Base-by-base conservation (phyloP, 2,888 invertebrate genomes). In the Chromoteleia sp. region DNA sequence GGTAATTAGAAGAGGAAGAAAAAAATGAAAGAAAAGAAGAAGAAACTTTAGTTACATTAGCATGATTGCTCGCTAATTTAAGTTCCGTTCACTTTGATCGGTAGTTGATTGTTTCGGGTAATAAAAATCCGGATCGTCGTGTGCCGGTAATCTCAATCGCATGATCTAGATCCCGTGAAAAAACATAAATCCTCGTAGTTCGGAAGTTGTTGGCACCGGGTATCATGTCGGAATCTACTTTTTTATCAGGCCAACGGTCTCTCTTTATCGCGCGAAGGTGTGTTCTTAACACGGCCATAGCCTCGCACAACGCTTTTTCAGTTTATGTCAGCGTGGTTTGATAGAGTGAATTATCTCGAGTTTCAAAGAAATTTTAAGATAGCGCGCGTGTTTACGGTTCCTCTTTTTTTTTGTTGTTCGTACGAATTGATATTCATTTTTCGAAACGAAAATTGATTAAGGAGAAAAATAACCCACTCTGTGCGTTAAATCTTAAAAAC, bases 121-220 rank as follows among this genome's bases (percentile, higher is more conserved):
- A 59, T 71, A 71, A 71, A 59, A 71, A 50, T 41, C 7, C 21
- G 56, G 30, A 30, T 67, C 67, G 17, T 56, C 54, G 68, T 56
- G 56, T 73, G 59, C 52, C 14, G n/a, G 39, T 50, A 30, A 59
- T 58, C 67, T 45, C 12, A 50, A 67, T 65, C 48, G 74, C 33
- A 48, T 19, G 74, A 75, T 65, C 65, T 48, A 58, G 74, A 75
- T 65, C 21, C 12, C 39, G 67, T 41, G 15, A 56, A 75, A 75
- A 36, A 50, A n/a, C 52, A 67, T 67, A 59, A 75, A 75, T 75
- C 43, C 50, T 52, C 33, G 75, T 30, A n/a, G 58, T 67, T 75
- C 75, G 67, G 75, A 75, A 75, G 75, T 75, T 67, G 75, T 68
- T 61, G 59, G 65, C 74, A 58, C 52, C 21, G 58, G 39, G 59